Conservation (phyloP, 2,888 invertebrate genomes). For the Euphydryas editha region DNA sequence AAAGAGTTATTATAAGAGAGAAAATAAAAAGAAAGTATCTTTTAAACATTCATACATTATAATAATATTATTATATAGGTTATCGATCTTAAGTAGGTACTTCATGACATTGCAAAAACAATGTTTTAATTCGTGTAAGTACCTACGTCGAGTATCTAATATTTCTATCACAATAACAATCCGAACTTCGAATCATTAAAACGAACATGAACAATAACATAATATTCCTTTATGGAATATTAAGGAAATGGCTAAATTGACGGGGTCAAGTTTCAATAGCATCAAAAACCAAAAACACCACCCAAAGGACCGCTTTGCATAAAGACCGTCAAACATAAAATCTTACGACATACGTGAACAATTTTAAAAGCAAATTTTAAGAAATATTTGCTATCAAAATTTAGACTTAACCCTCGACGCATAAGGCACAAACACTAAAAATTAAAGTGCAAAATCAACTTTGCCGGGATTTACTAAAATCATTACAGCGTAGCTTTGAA, state of each 20-base stretch:
- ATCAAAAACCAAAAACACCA: conserved; percentile 74
- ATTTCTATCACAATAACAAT: conserved; percentile 34
- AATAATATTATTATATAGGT: too few species aligned
- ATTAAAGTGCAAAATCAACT: conserved; percentile 37
- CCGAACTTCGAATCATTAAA: conserved; percentile 44
- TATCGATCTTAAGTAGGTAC: too few species aligned
- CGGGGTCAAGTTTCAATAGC: conserved; percentile 77
- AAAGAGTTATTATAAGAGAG: too few species aligned
- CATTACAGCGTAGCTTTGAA: conserved; percentile 47
- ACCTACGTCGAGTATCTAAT: neutral
- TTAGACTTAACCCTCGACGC: conserved; percentile 34
- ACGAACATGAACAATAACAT: conserved; percentile 48
- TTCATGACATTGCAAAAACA: neutral
- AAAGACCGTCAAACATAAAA: conserved; percentile 77
- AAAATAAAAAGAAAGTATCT: too few species aligned
- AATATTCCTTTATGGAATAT: conserved; percentile 55
- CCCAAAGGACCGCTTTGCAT: conserved; percentile 79
- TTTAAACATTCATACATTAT: too few species aligned
- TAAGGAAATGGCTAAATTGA: conserved; percentile 54
- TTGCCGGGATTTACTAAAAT: conserved; percentile 51
- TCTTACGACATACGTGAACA: conserved; percentile 74
- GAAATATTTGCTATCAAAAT: conserved; percentile 33
- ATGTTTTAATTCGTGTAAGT: neutral
- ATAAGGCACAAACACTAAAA: conserved; percentile 36
- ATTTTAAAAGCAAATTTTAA: conserved; percentile 33